phyloP scores from a whole-genome alignment of 2,888 invertebrate species.

The Metellina segmentata region DNA sequence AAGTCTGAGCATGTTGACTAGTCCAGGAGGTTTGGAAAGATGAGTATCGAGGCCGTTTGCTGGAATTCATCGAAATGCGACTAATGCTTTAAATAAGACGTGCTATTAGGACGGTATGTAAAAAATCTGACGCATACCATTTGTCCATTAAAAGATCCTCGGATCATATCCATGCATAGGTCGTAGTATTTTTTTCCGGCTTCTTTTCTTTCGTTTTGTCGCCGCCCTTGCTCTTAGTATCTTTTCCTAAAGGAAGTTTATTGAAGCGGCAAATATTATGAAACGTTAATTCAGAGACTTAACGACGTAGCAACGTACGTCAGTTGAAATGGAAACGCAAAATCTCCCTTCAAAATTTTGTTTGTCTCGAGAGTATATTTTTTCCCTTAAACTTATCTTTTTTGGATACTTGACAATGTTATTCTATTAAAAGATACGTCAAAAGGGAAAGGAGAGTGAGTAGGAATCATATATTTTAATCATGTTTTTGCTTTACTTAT shows the following conservation, averaged over 20 bases:
- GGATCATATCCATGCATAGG: constrained; percentile 21
- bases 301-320: constrained; percentile 41
- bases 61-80: not conserved
- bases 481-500: not conserved
- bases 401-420: constrained; percentile 15
- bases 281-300: constrained; percentile 60
- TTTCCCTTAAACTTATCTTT: not conserved
- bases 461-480: not conserved
- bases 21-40: not conserved
- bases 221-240: constrained; percentile 3
- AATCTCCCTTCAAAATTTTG: constrained; percentile 33
- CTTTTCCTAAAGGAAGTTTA: constrained; percentile 38
- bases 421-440: constrained; percentile 28
- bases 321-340: constrained; percentile 35
- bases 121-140: not conserved
- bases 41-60: not conserved
- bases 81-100: not conserved
- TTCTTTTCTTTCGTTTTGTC: constrained; percentile 18
- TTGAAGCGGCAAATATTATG: constrained; percentile 63
- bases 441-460: constrained; percentile 13
- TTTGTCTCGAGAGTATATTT: constrained; percentile 17
- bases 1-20: not conserved
- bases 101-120: not conserved
- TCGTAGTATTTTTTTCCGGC: not conserved
- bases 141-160: not conserved